phyloP scores from a whole-genome alignment of 2,888 invertebrate species.

The Hofmannophila pseudospretella region DNA sequence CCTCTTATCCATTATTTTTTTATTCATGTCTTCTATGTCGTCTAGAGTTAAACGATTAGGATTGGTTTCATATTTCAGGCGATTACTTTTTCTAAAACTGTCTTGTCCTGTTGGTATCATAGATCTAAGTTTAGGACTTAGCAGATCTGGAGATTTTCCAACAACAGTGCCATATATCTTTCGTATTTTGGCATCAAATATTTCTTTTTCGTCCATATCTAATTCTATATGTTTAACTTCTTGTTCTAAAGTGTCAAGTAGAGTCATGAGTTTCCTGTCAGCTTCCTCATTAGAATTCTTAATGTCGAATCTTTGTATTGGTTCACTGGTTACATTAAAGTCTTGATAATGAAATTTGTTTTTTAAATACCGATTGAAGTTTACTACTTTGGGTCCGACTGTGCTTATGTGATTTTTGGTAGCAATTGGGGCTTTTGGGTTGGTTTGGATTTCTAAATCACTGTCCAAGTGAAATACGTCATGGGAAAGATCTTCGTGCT shows the following conservation, averaged over 20 bases:
- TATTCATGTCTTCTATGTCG: not conserved
- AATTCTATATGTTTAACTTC: slow-evolving; percentile 47
- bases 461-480: not conserved
- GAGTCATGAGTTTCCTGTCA: slow-evolving; percentile 39
- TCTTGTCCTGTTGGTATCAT: slow-evolving; percentile 1
- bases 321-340: slow-evolving; percentile 1
- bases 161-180: slow-evolving; percentile 47
- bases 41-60: not conserved
- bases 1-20: not conserved
- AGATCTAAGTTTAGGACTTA: not conserved
- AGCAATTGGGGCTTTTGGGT: not conserved
- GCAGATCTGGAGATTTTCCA: slow-evolving; percentile 20
- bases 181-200: slow-evolving; percentile 50
- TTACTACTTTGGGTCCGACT: slow-evolving; percentile 26
- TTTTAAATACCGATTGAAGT: slow-evolving; percentile 20
- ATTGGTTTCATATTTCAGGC: not conserved
- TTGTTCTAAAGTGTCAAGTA: slow-evolving; percentile 48
- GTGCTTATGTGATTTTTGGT: slow-evolving; percentile 12
- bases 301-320: slow-evolving; percentile 6
- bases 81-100: slow-evolving; percentile 2
- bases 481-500: not conserved
- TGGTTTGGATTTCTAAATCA: slow-evolving; percentile 7
- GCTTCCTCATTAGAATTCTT: slow-evolving; percentile 25
- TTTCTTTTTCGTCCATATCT: slow-evolving; percentile 37
- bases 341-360: slow-evolving; percentile 11